Evolutionary conservation across 2,888 invertebrate species (phyloP).

Genomic region (Tyria jacobaeae): DNA sequence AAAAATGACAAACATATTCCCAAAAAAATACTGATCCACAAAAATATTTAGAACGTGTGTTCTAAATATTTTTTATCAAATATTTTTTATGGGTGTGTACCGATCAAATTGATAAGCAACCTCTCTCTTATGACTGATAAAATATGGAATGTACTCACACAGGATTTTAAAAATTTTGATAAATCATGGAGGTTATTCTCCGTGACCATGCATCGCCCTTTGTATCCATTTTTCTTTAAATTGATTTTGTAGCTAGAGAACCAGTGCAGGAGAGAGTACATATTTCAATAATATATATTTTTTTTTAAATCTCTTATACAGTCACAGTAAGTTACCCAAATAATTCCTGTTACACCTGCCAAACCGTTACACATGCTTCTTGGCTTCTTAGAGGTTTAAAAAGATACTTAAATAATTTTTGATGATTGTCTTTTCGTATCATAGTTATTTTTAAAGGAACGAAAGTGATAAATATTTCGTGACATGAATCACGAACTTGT

Average conservation of each 20-base stretch:
- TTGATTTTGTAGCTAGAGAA: too few relatives aligned
- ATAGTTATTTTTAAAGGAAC: not conserved
- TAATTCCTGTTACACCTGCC: too few relatives aligned
- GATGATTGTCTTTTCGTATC: not conserved
- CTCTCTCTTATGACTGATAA: not conserved
- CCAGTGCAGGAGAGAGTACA: too few relatives aligned
- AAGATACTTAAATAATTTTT: too few relatives aligned
- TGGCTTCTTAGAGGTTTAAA: too few relatives aligned
- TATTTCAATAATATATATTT: too few relatives aligned
- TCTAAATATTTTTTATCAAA: too few relatives aligned
- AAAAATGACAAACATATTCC: constrained; percentile 10
- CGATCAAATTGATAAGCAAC: constrained; percentile 9
- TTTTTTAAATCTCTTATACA: too few relatives aligned
- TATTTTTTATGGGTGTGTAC: too few relatives aligned
- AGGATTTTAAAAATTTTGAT: not conserved
- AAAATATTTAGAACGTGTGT: not conserved
- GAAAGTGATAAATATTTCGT: not conserved
- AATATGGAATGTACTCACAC: too few relatives aligned
- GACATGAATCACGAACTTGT: not conserved
- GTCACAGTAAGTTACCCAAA: too few relatives aligned
- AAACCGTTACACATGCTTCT: too few relatives aligned
- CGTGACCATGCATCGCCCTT: not conserved
- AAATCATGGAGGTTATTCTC: not conserved
- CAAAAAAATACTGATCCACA: constrained; percentile 20
- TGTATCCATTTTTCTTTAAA: not conserved